Evolutionary conservation across 2,888 invertebrate species (phyloP).

Genomic region (Zonitis immaculata): DNA sequence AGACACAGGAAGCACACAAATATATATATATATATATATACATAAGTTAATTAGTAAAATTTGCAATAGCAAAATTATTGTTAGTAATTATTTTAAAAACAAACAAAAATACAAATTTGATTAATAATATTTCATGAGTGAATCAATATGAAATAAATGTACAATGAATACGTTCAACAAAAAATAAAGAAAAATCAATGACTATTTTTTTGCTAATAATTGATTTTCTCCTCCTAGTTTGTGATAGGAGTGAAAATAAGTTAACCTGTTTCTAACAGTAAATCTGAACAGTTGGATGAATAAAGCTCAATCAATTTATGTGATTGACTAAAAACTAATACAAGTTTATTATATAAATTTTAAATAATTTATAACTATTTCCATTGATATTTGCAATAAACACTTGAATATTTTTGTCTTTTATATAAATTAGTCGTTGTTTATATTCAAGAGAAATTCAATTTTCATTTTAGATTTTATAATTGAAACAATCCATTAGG

Average conservation of each 20-base stretch:
- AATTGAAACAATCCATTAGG: no score
- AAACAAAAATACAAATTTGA: neutral
- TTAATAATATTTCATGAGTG: neutral
- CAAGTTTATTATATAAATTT: neutral
- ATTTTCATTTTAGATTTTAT: no score
- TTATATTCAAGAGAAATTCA: no score
- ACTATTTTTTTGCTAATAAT: neutral
- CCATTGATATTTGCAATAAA: no score
- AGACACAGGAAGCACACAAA: conserved; percentile 42
- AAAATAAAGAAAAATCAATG: no score
- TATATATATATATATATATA: no score
- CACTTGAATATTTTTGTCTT: no score
- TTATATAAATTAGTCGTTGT: no score
- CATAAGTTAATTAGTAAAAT: conserved; percentile 1
- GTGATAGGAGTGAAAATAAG: neutral
- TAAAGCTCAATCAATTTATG: neutral
- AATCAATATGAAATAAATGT: neutral
- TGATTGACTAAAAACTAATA: neutral
- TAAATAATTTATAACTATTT: neutral
- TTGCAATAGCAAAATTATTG: neutral
- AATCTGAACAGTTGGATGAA: neutral
- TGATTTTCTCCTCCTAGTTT: neutral
- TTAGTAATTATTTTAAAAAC: neutral
- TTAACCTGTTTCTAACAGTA: neutral
- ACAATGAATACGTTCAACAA: no score